Percentiles rank a stretch among this genome's conserved stretches.
Evolutionary conservation across 2,113 vertebrate species (phyloP).

Genomic region (Dasypus novemcinctus): DNA sequence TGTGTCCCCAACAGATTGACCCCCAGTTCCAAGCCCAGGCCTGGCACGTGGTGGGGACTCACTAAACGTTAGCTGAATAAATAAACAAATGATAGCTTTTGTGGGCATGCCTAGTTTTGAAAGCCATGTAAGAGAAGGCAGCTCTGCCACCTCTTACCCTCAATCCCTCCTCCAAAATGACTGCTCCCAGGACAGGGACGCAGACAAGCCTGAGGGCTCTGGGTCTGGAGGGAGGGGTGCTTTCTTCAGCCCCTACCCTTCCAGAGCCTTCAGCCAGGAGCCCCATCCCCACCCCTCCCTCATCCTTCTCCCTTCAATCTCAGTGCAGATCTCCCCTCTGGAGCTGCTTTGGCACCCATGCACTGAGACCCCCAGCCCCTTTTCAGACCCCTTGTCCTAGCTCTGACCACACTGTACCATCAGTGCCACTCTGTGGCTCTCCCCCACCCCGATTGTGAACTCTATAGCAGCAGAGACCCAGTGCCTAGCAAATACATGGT

Average conservation of each 20-base stretch:
- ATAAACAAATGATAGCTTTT: background rate
- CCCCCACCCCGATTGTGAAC: background rate
- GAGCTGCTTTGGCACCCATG: background rate
- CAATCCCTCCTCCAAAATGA: background rate
- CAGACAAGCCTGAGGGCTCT: background rate
- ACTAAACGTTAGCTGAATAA: background rate
- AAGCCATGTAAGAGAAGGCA: accelerated
- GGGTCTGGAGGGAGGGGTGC: background rate
- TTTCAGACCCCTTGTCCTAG: background rate
- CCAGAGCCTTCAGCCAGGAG: background rate
- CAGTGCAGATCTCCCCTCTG: background rate
- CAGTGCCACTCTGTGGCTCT: background rate
- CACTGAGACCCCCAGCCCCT: background rate
- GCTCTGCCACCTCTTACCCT: background rate
- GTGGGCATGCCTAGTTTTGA: background rate
- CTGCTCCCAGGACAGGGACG: background rate
- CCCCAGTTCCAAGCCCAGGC: background rate
- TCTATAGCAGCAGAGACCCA: background rate
- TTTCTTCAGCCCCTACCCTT: background rate
- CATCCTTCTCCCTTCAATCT: background rate
- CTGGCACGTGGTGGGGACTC: background rate
- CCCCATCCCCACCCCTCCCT: accelerated
- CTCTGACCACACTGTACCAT: background rate
- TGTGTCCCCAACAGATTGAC: background rate
- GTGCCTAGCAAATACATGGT: background rate